These are phyloP conservation scores for Vulpes lagopus DNA, from an alignment of 2,113 vertebrate genomes.

Conservation along the genomic window DNA sequence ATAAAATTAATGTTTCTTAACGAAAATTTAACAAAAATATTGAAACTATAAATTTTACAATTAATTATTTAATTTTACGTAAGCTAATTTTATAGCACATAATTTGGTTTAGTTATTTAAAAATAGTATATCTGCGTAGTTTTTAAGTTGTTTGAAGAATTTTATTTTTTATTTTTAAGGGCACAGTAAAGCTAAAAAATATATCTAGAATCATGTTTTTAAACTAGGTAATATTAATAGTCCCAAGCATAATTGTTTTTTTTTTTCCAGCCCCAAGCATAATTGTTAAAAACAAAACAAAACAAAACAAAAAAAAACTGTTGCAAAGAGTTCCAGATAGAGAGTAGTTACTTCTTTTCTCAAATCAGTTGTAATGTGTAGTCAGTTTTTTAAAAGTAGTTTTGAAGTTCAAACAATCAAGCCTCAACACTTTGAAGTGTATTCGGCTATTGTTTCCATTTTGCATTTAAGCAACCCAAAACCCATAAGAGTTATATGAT, in stretches of 20 bases:
- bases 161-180: conserved; percentile 11
- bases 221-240: not conserved
- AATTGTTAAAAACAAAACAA: not conserved
- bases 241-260: not conserved
- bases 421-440: not conserved
- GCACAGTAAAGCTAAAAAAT: not conserved
- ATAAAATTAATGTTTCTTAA: not conserved
- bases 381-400: not conserved
- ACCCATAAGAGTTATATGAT: not conserved
- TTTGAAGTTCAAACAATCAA: conserved; percentile 25
- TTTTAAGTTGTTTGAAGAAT: not conserved
- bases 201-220: not conserved
- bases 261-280: too few species aligned
- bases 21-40: not conserved
- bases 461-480: not conserved
- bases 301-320: not conserved
- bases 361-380: not conserved
- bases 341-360: not conserved
- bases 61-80: not conserved
- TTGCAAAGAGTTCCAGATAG: not conserved
- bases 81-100: not conserved
- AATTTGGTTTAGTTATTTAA: not conserved
- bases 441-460: not conserved
- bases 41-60: not conserved
- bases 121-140: not conserved